phyloP scores from a whole-genome alignment of 2,113 vertebrate genomes.

The Caranx melampygus region DNA sequence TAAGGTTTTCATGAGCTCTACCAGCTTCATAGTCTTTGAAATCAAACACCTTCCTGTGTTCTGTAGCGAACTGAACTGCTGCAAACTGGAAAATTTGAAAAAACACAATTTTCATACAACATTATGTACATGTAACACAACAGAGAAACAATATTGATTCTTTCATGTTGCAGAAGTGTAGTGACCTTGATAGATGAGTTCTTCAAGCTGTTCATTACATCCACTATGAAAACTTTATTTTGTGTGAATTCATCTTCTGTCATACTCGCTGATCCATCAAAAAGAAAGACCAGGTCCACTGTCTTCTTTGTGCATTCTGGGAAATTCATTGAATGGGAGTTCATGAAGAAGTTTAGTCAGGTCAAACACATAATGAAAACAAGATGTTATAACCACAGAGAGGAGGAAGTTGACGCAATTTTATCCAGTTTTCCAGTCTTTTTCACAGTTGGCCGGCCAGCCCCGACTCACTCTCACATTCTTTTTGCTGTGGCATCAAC shows the following conservation, averaged over 20 bases:
- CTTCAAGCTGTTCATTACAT: conserved; percentile 80
- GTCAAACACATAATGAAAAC: too few species aligned
- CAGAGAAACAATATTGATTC: neutral
- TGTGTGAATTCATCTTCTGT: conserved; percentile 49
- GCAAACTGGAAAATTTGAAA: conserved; percentile 80
- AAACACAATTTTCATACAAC: neutral
- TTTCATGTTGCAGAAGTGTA: neutral
- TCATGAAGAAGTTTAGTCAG: too few species aligned
- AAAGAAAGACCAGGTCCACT: conserved; percentile 87
- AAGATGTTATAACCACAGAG: too few species aligned
- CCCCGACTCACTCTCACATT: too few species aligned
- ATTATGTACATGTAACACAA: neutral
- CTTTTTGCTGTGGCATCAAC: too few species aligned
- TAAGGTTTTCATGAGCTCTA: conserved; percentile 59
- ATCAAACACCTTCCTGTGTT: conserved; percentile 69
- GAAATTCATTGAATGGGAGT: neutral
- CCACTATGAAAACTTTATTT: conserved; percentile 83
- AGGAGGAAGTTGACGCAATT: too few species aligned
- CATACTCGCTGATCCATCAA: conserved; percentile 87
- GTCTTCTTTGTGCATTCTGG: conserved; percentile 84
- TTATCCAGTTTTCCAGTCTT: too few species aligned
- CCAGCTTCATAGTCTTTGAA: conserved; percentile 76
- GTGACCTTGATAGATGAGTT: conserved; percentile 84
- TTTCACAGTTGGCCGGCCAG: too few species aligned
- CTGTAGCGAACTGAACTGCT: conserved; percentile 83